Evolutionary conservation across 2,888 invertebrate species (phyloP), one percentile per base, ranked within the genome.

Genomic region (Callosobruchus maculatus): DNA sequence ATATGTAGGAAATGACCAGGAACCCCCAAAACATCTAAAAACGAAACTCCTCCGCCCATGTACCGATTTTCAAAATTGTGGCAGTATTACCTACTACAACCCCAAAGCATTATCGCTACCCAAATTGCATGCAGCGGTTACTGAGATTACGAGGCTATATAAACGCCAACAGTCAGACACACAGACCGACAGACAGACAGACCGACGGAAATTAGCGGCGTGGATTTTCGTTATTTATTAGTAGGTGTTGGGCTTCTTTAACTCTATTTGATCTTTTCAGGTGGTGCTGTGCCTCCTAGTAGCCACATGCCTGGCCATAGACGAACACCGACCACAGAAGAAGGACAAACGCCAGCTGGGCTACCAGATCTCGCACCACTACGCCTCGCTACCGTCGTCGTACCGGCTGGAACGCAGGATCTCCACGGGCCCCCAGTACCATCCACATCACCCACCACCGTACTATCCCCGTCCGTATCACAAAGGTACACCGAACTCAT

Each of bases 271-370:
- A 71, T 88, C 86, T 86, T 90, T 90, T 77, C 88, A 91, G 91
- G 88, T 89, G 84, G 85, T 90, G 87, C 87, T 90, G 82, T 86
- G 83, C 78, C 82, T 89, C 84, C 87, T 90, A 87, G 88, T 90
- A 86, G 88, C 89, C 86, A 87, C 87, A 84, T 84, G 88, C 84
- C 85, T 89, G 82, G 87, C 87, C 77, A 89, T 89, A 74, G 86
- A 85, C 74, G 86, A 87, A 78, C 84, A 83, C 76, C 83, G 83
- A 73, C 79, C 82, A 20, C 84, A 84, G 76, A 83, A 82, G 78
- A 89, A 90, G 69, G 89, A 87, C 78, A 90, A 90, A 76, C 88
- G 91, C 80, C 91, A 91, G 80, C 84, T 91, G 71, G 91, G 91
- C 79, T 91, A 91, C 81, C 89, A 89, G 67, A 86, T 91, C 75